Percentiles rank a stretch among this genome's conserved stretches.
Evolutionary conservation across 2,797 vertebrate species (phyloP).

Genomic region (Crocodylus rhombifer): DNA sequence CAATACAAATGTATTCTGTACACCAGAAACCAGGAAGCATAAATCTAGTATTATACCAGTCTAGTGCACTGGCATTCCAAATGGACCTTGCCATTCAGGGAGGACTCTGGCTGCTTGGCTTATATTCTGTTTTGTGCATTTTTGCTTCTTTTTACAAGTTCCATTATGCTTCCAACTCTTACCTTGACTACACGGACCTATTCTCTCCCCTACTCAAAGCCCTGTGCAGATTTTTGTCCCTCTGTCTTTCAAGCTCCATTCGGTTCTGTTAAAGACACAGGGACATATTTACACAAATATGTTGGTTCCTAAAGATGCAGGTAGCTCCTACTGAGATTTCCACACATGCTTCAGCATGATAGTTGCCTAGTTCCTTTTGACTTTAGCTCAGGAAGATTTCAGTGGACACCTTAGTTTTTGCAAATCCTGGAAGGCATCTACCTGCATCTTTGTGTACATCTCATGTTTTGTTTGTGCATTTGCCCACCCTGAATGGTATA

Average conservation of each 20-base stretch:
- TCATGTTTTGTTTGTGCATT: background rate
- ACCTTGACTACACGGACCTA: background rate
- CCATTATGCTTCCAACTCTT: background rate
- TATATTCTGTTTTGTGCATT: background rate
- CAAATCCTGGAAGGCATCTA: background rate
- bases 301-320: background rate
- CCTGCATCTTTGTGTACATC: background rate
- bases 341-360: background rate
- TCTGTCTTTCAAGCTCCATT: background rate
- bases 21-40: background rate
- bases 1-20: background rate
- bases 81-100: background rate
- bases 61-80: background rate
- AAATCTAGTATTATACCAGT: background rate
- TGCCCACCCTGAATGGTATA: background rate
- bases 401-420: background rate
- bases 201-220: background rate
- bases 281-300: background rate
- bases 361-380: too few relatives aligned
- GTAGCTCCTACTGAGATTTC: background rate
- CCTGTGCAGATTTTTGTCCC: background rate
- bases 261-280: background rate
- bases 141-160: background rate
- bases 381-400: too few relatives aligned
- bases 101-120: background rate